Evolutionary conservation across 2,113 vertebrate species (phyloP).

Genomic region (Osmerus eperlanus): DNA sequence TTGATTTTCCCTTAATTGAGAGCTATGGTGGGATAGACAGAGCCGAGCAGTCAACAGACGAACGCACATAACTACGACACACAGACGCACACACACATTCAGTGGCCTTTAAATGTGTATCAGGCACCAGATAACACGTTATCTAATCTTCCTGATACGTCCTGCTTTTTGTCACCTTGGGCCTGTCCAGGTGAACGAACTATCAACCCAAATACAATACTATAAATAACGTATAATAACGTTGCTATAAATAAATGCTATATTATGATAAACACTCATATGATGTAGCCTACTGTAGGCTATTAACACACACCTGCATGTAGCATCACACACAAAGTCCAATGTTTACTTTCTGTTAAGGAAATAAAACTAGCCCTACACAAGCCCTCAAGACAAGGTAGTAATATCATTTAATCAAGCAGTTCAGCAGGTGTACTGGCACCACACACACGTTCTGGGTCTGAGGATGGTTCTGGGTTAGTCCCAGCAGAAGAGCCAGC

Average conservation of each 20-base stretch:
- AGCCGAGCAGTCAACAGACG: background rate
- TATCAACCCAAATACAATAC: no score
- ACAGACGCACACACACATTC: constrained; percentile 3
- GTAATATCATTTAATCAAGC: no score
- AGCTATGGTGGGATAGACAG: constrained; percentile 21
- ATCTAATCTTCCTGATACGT: background rate
- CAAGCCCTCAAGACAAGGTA: no score
- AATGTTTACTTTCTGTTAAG: no score
- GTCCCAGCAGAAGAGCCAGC: constrained; percentile 29
- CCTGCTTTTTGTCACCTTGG: background rate
- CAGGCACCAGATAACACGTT: constrained; percentile 19
- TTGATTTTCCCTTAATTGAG: constrained; percentile 44
- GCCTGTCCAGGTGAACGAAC: no score
- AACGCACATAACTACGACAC: background rate
- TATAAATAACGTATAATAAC: no score
- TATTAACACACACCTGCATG: no score
- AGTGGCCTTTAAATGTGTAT: background rate
- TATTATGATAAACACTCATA: no score
- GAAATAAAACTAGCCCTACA: background rate
- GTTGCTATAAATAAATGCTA: no score
- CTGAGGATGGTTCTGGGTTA: constrained; percentile 9
- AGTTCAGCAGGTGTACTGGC: constrained; percentile 14
- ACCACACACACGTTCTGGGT: constrained; percentile 20
- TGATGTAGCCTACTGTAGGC: no score
- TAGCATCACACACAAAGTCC: no score